Conservation (phyloP, 2,797 vertebrate genomes). For the Coranthus polyacanthus region DNA sequence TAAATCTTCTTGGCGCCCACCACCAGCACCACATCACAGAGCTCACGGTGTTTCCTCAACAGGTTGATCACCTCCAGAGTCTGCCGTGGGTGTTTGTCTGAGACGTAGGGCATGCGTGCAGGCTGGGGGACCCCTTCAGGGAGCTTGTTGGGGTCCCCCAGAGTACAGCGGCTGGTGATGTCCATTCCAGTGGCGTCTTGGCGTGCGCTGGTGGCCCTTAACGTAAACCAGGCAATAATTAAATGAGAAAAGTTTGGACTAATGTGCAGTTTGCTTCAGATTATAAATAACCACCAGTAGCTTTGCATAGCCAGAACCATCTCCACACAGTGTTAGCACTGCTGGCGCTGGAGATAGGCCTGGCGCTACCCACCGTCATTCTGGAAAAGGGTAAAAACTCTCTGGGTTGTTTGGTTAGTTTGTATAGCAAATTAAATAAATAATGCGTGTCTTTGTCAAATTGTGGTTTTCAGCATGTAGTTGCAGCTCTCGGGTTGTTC, state of each 20-base stretch:
- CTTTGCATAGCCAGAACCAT: too few relatives aligned
- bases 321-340: too few relatives aligned
- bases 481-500: too few relatives aligned
- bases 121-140: conserved; percentile 99
- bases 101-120: conserved; percentile 99
- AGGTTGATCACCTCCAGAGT: conserved; percentile 99
- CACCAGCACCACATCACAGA: conserved; percentile 97
- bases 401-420: too few relatives aligned
- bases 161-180: conserved; percentile 98
- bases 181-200: conserved; percentile 99
- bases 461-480: too few relatives aligned
- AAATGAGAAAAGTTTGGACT: not conserved
- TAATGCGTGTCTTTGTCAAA: too few relatives aligned
- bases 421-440: too few relatives aligned
- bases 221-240: not conserved
- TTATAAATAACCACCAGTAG: too few relatives aligned
- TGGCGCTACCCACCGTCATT: too few relatives aligned
- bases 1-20: conserved; percentile 99
- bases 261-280: too few relatives aligned
- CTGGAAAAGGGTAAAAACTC: too few relatives aligned
- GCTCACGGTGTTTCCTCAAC: conserved; percentile 95
- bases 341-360: too few relatives aligned
- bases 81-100: conserved; percentile 98
- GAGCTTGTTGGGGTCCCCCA: conserved; percentile 99
- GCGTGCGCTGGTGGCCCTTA: conserved; percentile 94